These are phyloP conservation scores for Lithophane socia DNA, from an alignment of 2,888 invertebrate genomes.

Conservation along the genomic window DNA sequence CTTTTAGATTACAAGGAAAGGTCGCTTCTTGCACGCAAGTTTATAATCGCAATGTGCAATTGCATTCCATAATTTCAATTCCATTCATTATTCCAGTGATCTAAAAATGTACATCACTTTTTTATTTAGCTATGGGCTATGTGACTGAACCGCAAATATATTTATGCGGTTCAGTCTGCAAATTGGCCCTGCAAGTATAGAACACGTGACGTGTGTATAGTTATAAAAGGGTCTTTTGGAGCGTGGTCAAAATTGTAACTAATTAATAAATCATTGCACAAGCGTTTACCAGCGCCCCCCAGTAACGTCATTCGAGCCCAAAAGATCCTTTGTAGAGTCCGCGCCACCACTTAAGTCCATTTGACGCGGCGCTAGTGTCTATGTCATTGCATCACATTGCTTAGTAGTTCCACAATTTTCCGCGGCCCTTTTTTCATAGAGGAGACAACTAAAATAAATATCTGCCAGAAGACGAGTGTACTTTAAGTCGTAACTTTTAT, in stretches of 20 bases:
- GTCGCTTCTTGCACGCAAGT: slow-evolving; percentile 2
- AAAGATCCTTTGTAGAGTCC: too few species aligned
- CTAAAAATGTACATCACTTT: background rate
- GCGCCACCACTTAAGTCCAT: too few species aligned
- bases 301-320: too few species aligned
- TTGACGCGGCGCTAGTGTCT: too few species aligned
- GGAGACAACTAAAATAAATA: background rate
- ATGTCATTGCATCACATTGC: too few species aligned
- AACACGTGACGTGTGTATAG: background rate
- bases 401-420: too few species aligned
- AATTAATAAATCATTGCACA: too few species aligned
- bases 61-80: background rate
- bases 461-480: background rate
- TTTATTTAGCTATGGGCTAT: background rate
- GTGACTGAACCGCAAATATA: too few species aligned
- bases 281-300: too few species aligned
- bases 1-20: slow-evolving; percentile 1
- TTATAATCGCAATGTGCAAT: slow-evolving; percentile 10
- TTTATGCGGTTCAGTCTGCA: background rate
- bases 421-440: too few species aligned
- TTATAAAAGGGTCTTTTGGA: background rate
- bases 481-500: background rate
- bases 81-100: too few species aligned
- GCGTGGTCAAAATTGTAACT: too few species aligned
- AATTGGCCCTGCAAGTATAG: background rate